Base-by-base conservation (phyloP, 2,888 invertebrate species). In the Spilosoma lubricipeda region DNA sequence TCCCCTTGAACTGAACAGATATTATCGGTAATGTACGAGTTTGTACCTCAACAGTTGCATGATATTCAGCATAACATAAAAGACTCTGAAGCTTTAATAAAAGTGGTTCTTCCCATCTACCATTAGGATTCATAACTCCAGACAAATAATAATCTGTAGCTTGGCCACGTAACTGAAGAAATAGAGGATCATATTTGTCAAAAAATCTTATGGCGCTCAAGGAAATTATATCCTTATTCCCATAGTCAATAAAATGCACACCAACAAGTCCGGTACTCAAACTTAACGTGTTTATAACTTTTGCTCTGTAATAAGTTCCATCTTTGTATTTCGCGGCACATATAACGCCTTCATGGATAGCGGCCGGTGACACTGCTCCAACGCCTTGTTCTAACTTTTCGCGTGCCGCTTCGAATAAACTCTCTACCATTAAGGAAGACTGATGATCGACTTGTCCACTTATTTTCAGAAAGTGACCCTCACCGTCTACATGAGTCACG, bases 321-420 rank as follows among this genome's bases (percentile, higher is more conserved):
- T 96, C 97, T 93, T 96, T 96, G 90, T 97, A 97, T 93, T 96
- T 96, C 63, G 97, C 97, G 90, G 97, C 97, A 91, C 97, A 97
- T 84, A 97, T 89, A 5, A 96, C 89, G 75, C 97, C 96, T 84
- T 94, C 94, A 48, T 96, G 90, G 74, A 95, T 93, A 90, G 91
- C 87, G 91, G 96, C 88, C 89, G 94, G 84, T 90, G 96, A 87
- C 89, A 97, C 89, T 84, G 95, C 81, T 78, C 95, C 92, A 84
- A 95, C 87, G 77, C 95, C 93, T 86, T 93, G 89, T 90, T 95
- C 95, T 72, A 95, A 90, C 83, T 91, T 93, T 69, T 93, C 93
- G 64, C 90, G 89, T 13, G 95, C 92, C 33, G 88, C 79, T 74
- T 92, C 88, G 76, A 96, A 94, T 67, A 95, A 83, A 74, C 95